These are phyloP conservation scores for Argyra leucocephala DNA, from an alignment of 2,888 invertebrate species.

Conservation along the genomic window DNA sequence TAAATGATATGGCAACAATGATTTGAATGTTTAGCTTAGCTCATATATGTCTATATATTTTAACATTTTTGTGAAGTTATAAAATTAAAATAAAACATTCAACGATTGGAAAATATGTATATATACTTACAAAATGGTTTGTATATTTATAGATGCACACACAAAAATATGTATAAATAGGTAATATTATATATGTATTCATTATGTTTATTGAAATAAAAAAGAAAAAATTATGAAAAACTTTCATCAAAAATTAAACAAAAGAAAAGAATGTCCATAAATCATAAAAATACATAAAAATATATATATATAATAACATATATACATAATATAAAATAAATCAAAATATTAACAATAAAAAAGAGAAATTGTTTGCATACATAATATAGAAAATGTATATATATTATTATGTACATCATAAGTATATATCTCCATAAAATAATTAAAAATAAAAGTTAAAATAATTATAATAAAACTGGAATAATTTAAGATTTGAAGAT, in stretches of 20 bases:
- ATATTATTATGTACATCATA: background rate
- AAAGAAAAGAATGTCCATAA: background rate
- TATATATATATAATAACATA: too few relatives aligned
- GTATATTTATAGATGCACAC: too few relatives aligned
- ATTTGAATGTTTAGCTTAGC: too few relatives aligned
- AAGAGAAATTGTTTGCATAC: too few relatives aligned
- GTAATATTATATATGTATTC: background rate
- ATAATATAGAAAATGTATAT: background rate
- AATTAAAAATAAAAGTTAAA: conserved; percentile 1
- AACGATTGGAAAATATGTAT: background rate
- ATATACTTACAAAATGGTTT: background rate
- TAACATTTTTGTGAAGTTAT: background rate
- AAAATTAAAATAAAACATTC: background rate
- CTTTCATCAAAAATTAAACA: background rate
- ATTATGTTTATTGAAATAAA: background rate
- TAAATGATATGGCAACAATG: too few relatives aligned
- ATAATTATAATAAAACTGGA: background rate
- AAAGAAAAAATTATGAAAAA: background rate
- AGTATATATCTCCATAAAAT: background rate
- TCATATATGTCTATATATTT: background rate
- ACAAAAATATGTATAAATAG: background rate
- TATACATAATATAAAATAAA: background rate
- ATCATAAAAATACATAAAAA: background rate
- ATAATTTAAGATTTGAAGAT: background rate
- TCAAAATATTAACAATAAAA: background rate